Evolutionary conservation across 2,888 invertebrate genomes (phyloP), one percentile per base, ranked within the genome.

Genomic region (Branchipolynoe longqiensis): DNA sequence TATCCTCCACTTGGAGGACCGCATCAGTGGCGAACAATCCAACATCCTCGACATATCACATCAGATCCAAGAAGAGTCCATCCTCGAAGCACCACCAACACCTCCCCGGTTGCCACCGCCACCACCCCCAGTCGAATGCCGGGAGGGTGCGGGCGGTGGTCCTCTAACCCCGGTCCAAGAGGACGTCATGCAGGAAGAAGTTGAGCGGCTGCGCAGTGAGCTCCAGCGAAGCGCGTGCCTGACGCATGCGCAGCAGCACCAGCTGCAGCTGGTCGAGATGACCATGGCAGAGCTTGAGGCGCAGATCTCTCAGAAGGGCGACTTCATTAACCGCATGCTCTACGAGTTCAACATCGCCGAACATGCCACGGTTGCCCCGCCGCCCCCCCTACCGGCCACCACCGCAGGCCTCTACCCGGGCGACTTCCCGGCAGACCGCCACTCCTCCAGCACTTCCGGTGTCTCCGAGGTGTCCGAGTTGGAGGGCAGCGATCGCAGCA

Each of bases 21-120:
- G 95, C 90, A 94, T 97, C 85, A 95, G 96, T 86, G 95, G 95
- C 85, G 96, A 97, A 92, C 96, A 97, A 91, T 96, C 96, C 92
- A 94, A 95, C 85, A 94, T 97, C 1, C 95, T 96, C 2, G 94
- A 96, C 89, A 92, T 97, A 58, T 95, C 95, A 48, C 95, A 95
- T 87, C 95, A 95, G 74, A 89, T 91, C 38, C 88, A 88, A 36
- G 89, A 89, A 64, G 86, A 89, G 84, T 87, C 87, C 84, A 40
- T 87, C 4, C 48, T 25, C n/a, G 82, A 82, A 25, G 31, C 41
- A 6, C 85, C 81, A 28, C 64, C 69, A 25, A 40, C 78, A 1
- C 73, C 73, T 0, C 78, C 78, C 25, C 78, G 78, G 28, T 31
- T 33, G 3, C 8, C 31, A 3, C 56, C 82, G 1, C 74, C 33